phyloP scores from a whole-genome alignment of 2,888 invertebrate genomes.

The Cetonia aurata region DNA sequence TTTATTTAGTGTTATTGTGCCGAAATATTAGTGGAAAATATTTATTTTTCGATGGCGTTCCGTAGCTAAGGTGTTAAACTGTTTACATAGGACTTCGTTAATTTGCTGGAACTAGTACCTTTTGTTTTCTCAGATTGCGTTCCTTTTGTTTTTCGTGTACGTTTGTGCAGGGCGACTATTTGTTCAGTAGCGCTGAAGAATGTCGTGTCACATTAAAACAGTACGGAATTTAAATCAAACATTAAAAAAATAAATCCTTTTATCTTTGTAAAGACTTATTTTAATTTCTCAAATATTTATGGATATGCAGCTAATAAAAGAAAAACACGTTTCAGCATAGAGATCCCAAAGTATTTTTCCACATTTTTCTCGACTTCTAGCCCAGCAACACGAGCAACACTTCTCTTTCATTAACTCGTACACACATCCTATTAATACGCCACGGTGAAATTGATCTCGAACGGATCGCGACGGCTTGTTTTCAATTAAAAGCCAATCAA shows the following conservation, averaged over 20 bases:
- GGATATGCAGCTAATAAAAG: neutral
- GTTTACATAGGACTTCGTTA: constrained; percentile 35
- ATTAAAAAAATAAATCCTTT: too few species aligned
- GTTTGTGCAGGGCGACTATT: constrained; percentile 18
- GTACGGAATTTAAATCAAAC: too few species aligned
- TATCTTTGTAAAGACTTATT: too few species aligned
- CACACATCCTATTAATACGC: constrained; percentile 15
- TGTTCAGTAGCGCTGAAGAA: constrained; percentile 11
- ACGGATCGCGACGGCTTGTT: constrained; percentile 27
- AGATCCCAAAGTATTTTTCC: too few species aligned
- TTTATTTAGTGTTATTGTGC: constrained; percentile 38
- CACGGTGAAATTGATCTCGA: constrained; percentile 28
- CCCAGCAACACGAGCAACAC: neutral
- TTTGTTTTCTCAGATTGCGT: constrained; percentile 25
- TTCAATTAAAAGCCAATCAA: constrained; percentile 56
- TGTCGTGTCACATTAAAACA: neutral
- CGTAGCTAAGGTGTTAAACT: constrained; percentile 22
- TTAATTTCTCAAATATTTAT: neutral
- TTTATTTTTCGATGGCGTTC: constrained; percentile 30
- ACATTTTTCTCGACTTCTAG: neutral
- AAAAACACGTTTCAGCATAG: neutral
- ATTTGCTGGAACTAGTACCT: constrained; percentile 28
- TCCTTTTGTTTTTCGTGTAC: neutral
- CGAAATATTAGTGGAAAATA: constrained; percentile 35
- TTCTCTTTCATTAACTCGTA: constrained; percentile 21